These are phyloP conservation scores for Pachypanchax playfairii DNA, from an alignment of 2,113 vertebrate species.

Conservation along the genomic window DNA sequence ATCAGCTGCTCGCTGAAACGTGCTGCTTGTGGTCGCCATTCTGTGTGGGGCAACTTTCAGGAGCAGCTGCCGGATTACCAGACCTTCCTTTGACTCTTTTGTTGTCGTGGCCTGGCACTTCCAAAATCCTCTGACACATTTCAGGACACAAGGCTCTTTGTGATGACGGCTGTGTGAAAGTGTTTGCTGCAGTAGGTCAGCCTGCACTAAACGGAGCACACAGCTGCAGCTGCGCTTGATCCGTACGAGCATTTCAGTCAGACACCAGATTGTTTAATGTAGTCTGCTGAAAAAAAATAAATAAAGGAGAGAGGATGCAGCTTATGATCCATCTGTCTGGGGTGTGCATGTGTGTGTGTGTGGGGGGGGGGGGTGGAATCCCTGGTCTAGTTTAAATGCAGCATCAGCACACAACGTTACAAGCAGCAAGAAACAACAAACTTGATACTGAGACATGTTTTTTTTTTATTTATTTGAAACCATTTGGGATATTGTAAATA, in stretches of 20 bases:
- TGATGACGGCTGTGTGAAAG: constrained; percentile 13
- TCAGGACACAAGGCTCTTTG: constrained; percentile 18
- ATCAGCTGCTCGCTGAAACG: not conserved
- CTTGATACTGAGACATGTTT: too few species aligned
- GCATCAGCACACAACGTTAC: too few species aligned
- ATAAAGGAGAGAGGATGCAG: constrained; percentile 17
- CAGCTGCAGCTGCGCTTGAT: constrained; percentile 62
- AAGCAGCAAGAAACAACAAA: too few species aligned
- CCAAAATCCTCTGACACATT: constrained; percentile 12
- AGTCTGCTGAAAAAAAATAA: constrained; percentile 39
- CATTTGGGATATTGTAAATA: too few species aligned
- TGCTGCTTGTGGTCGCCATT: not conserved
- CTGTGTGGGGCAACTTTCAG: not conserved
- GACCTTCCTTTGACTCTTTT: constrained; percentile 2
- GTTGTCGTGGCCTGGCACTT: constrained; percentile 3
- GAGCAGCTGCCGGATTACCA: not conserved
- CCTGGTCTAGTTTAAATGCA: constrained; percentile 55
- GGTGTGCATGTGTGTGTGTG: too few species aligned
- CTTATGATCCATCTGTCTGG: constrained; percentile 70
- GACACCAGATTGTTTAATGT: constrained; percentile 57
- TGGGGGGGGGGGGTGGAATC: constrained; percentile 28
- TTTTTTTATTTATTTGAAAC: too few species aligned
- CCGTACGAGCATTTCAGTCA: constrained; percentile 57
- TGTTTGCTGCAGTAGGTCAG: constrained; percentile 32
- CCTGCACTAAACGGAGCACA: constrained; percentile 19